These are phyloP conservation scores for Emydura subglobosa DNA, from an alignment of 2,113 vertebrate genomes.

Conservation along the genomic window DNA sequence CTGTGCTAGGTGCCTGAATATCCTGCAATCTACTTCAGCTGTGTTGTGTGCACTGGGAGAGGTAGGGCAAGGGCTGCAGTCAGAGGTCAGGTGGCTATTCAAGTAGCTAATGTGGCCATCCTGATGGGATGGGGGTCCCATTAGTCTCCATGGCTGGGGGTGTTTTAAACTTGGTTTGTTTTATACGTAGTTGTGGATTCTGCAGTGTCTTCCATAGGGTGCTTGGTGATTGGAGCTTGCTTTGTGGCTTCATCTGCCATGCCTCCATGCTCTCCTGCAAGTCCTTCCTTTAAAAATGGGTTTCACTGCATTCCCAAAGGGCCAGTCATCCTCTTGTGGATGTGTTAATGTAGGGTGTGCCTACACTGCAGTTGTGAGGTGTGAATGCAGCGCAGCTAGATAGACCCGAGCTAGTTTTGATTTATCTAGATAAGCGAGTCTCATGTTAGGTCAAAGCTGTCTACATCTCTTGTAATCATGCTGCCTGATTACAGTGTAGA, in stretches of 20 bases:
- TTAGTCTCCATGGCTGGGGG: background rate
- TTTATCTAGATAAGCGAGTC: background rate
- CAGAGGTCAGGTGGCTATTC: background rate
- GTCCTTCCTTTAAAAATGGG: background rate
- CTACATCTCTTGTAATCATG: background rate
- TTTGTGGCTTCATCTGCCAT: background rate
- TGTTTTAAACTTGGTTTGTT: background rate
- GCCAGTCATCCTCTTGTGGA: background rate
- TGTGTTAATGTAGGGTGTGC: background rate
- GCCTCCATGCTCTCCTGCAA: background rate
- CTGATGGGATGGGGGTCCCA: background rate
- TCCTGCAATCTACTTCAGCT: background rate
- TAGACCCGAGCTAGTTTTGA: background rate
- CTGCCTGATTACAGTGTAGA: background rate
- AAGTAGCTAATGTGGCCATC: background rate
- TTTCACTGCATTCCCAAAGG: rapidly evolving
- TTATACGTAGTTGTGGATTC: background rate
- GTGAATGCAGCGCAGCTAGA: background rate
- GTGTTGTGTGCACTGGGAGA: background rate
- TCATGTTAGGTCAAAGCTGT: background rate
- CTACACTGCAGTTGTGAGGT: background rate
- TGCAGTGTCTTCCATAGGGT: background rate
- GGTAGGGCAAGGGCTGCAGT: background rate
- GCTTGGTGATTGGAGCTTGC: background rate
- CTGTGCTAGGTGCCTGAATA: background rate